phyloP scores from a whole-genome alignment of 2,797 vertebrate genomes.

The Etheostoma nigrum region DNA sequence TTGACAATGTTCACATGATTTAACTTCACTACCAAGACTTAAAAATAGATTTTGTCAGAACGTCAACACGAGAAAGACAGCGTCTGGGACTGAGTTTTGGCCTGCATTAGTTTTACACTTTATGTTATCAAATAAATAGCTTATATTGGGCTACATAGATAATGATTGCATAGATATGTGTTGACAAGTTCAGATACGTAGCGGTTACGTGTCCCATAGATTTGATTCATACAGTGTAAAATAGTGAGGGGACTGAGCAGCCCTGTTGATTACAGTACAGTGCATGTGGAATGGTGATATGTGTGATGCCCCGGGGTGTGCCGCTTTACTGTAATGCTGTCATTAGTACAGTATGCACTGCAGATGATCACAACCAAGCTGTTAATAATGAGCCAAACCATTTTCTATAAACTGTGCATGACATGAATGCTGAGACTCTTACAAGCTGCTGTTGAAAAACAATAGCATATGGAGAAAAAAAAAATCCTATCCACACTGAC shows the following conservation, averaged over 20 bases:
- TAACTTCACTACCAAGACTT: too few species aligned
- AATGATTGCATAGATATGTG: background rate
- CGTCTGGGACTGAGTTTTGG: too few species aligned
- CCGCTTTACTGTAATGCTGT: slow-evolving; percentile 36
- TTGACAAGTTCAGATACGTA: background rate
- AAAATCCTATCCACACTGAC: slow-evolving; percentile 6
- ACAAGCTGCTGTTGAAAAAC: slow-evolving; percentile 46
- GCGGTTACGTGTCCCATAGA: background rate
- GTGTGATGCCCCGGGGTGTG: slow-evolving; percentile 32
- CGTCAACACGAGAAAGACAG: too few species aligned
- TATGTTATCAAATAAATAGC: background rate
- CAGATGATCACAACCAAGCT: slow-evolving; percentile 53
- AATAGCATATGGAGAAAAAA: background rate
- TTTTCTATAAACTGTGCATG: slow-evolving; percentile 50
- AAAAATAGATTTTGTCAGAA: too few species aligned
- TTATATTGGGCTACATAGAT: background rate
- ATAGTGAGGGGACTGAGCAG: background rate
- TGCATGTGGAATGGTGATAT: slow-evolving; percentile 39
- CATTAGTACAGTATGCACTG: slow-evolving; percentile 47
- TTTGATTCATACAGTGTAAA: background rate
- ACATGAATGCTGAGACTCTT: slow-evolving; percentile 52
- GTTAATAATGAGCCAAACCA: slow-evolving; percentile 47
- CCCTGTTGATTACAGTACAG: slow-evolving; percentile 37
- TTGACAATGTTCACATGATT: too few species aligned
- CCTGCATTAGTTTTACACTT: too few species aligned